Conservation (phyloP, 2,113 vertebrate genomes). For the Rattus norvegicus region GRCr8 NC_086026.1:109170001-109170500, state of each 20-base stretch:
- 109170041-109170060: neutral
- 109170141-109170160: neutral
- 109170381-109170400: too few species aligned
- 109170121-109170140: neutral
- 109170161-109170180: neutral
- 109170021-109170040: neutral
- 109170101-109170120: neutral
- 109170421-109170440: too few species aligned
- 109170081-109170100: neutral
- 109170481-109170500: too few species aligned
- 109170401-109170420: too few species aligned
- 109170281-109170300: neutral
- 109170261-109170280: neutral
- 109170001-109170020: neutral
- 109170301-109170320: neutral
- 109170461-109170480: too few species aligned
- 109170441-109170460: too few species aligned
- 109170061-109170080: neutral
- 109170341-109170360: too few species aligned
- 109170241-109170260: neutral
- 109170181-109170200: neutral
- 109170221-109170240: neutral
- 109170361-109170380: too few species aligned
- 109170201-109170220: neutral
- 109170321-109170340: too few species aligned